Conservation (phyloP, 2,113 vertebrate genomes). For the Mohoua ochrocephala region DNA sequence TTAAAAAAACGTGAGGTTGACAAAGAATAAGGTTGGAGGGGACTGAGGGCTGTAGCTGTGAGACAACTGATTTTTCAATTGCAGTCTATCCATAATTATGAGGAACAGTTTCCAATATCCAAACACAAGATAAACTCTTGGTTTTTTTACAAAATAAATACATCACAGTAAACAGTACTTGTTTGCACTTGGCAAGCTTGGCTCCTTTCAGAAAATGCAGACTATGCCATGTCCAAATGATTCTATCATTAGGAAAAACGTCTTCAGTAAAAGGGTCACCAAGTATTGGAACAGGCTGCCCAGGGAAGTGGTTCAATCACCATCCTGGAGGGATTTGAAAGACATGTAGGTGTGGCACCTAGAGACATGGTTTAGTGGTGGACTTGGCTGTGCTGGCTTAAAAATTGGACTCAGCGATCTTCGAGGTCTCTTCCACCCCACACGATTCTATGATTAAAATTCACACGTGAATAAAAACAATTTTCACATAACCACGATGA, state of each 20-base stretch:
- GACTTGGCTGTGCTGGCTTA: neutral
- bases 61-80: neutral
- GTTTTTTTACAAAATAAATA: neutral
- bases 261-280: neutral
- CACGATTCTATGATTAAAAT: neutral
- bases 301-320: neutral
- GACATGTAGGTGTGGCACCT: neutral
- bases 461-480: neutral
- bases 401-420: neutral
- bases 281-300: neutral
- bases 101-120: neutral
- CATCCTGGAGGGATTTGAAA: neutral
- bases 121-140: neutral
- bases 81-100: neutral
- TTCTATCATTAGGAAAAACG: neutral
- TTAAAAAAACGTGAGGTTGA: neutral
- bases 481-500: accelerated
- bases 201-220: neutral
- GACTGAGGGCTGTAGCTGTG: neutral
- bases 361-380: neutral
- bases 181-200: neutral
- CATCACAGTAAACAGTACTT: neutral
- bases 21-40: neutral
- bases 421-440: neutral
- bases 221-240: neutral